phyloP scores from a whole-genome alignment of 2,888 invertebrate species.

The Xanthorhoe spadicearia region DNA sequence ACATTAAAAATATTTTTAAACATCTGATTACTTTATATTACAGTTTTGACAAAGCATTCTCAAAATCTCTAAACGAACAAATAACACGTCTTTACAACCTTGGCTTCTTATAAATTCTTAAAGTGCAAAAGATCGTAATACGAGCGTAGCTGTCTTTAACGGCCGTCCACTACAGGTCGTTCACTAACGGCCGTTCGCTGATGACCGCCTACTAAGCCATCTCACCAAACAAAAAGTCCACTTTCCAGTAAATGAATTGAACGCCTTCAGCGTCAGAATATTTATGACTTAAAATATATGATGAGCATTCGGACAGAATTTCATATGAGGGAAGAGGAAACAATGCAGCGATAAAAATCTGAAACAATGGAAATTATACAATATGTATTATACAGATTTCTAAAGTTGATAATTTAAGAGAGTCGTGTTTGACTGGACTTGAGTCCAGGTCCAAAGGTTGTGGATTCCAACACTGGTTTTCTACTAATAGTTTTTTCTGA shows the following conservation, averaged over 20 bases:
- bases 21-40: conserved; percentile 4
- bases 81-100: background rate
- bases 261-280: conserved; percentile 14
- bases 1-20: conserved; percentile 5
- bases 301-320: conserved; percentile 88
- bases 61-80: background rate
- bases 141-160: background rate
- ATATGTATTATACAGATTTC: background rate
- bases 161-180: background rate
- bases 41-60: background rate
- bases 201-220: background rate
- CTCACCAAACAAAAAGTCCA: background rate
- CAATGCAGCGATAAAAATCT: conserved; percentile 96
- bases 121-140: background rate
- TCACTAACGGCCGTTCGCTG: too few relatives aligned
- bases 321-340: conserved; percentile 93
- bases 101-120: background rate
- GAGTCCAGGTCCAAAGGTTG: too few relatives aligned
- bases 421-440: too few relatives aligned
- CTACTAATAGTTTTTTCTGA: too few relatives aligned
- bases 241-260: conserved; percentile 2
- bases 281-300: conserved; percentile 9
- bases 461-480: too few relatives aligned
- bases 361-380: conserved; percentile 70
- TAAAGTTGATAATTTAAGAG: too few relatives aligned